Evolutionary conservation across 2,888 invertebrate species (phyloP).

Genomic region (Apoda limacodes): DNA sequence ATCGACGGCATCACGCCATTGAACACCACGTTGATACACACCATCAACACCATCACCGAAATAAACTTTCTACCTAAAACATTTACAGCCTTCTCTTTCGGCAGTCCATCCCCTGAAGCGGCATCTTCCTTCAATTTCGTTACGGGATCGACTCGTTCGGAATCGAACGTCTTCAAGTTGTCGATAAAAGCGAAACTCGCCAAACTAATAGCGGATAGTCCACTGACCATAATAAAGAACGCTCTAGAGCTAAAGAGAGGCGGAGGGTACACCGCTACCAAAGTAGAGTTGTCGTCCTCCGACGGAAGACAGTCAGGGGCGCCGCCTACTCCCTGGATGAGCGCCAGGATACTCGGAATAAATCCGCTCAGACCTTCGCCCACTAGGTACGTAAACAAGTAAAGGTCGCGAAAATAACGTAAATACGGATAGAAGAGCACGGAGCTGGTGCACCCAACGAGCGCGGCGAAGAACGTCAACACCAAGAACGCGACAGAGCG

Average conservation of each 20-base stretch:
- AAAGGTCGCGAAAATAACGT: conserved; percentile 77
- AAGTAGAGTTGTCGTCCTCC: conserved; percentile 32
- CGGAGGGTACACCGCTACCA: conserved; percentile 41
- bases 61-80: conserved; percentile 36
- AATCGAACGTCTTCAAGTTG: conserved; percentile 34
- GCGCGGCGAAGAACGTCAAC: conserved; percentile 74
- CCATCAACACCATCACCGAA: conserved; percentile 47
- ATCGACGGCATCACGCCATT: conserved; percentile 85
- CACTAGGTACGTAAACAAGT: conserved; percentile 83
- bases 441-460: conserved; percentile 88
- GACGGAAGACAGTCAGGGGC: conserved; percentile 59
- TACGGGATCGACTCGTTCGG: conserved; percentile 43
- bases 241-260: conserved; percentile 74
- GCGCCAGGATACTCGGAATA: conserved; percentile 80
- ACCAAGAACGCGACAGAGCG: conserved; percentile 71
- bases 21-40: conserved; percentile 73
- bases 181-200: conserved; percentile 73
- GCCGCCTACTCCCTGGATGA: conserved; percentile 85
- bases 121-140: conserved; percentile 70
- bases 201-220: conserved; percentile 73
- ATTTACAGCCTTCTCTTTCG: conserved; percentile 49
- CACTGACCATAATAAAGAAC: conserved; percentile 76
- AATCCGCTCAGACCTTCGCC: conserved; percentile 88
- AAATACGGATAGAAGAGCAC: conserved; percentile 90
- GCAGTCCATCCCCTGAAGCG: conserved; percentile 66